Percentiles rank a stretch among this genome's conserved stretches.
phyloP scores from a whole-genome alignment of 2,888 invertebrate species.

The Pseudococcus longispinus region DNA sequence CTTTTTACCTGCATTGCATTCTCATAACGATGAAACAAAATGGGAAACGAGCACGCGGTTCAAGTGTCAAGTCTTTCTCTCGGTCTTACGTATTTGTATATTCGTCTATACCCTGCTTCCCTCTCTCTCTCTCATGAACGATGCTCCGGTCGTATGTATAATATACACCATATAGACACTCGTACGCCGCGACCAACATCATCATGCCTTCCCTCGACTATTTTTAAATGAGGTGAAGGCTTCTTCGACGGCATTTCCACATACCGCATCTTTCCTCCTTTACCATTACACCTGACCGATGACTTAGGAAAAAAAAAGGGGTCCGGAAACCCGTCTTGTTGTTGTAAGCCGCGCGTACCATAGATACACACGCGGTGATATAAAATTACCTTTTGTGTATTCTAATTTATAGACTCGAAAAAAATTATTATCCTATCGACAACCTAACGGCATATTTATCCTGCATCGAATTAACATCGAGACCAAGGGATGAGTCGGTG shows the following conservation, averaged over 20 bases:
- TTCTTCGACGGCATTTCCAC: conserved; percentile 32
- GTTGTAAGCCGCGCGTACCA: background rate
- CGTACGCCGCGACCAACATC: background rate
- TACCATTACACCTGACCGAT: conserved; percentile 26
- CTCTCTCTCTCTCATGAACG: background rate
- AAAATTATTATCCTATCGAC: background rate
- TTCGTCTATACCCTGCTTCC: background rate
- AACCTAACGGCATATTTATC: background rate
- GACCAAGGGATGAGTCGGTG: background rate
- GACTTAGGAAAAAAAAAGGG: conserved; percentile 6
- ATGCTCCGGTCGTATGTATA: background rate
- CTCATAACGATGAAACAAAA: background rate
- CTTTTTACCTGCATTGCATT: conserved; percentile 31
- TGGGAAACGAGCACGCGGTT: conserved; percentile 21
- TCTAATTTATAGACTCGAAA: background rate
- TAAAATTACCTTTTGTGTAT: conserved; percentile 16
- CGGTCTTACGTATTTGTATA: background rate
- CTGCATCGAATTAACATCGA: background rate
- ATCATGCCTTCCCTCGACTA: conserved; percentile 23
- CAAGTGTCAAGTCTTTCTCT: conserved; percentile 37
- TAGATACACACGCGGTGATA: background rate
- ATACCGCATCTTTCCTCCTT: background rate
- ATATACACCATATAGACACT: background rate
- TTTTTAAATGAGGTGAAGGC: conserved; percentile 45
- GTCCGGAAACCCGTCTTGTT: conserved; percentile 1